A percentile compares a stretch with the other conserved stretches of the same genome.
These are phyloP conservation scores for Columba guinea DNA, from an alignment of 2,797 vertebrate genomes.

Conservation along the genomic window DNA sequence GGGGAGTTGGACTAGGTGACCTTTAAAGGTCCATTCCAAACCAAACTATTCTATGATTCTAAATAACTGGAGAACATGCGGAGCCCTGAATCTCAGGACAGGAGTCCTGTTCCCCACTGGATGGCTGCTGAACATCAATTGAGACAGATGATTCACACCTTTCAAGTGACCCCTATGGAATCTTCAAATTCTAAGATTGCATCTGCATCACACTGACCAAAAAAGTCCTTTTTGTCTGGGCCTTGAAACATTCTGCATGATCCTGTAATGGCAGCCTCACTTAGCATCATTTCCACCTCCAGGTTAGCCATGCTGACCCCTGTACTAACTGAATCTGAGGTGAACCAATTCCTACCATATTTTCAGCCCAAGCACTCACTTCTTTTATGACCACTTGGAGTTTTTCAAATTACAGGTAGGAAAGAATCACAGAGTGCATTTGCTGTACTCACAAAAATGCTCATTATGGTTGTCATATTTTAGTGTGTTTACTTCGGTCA, in stretches of 20 bases:
- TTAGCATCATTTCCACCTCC: background rate
- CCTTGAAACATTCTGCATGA: background rate
- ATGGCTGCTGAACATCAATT: background rate
- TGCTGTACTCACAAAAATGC: background rate
- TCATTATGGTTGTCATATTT: background rate
- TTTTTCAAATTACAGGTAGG: background rate
- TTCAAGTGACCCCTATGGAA: background rate
- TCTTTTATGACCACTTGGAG: background rate
- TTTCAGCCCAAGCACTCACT: background rate
- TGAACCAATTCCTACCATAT: background rate
- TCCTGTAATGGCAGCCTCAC: background rate
- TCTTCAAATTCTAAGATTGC: background rate
- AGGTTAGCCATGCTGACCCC: background rate
- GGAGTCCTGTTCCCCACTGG: background rate
- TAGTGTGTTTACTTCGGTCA: background rate
- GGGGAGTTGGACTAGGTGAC: too few relatives aligned
- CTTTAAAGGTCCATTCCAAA: too few relatives aligned
- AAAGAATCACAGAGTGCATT: background rate
- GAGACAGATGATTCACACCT: background rate
- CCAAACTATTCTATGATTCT: too few relatives aligned
- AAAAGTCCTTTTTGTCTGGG: background rate
- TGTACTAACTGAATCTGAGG: background rate
- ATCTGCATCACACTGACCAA: background rate
- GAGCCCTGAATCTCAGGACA: background rate
- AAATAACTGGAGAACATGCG: background rate